phyloP scores from a whole-genome alignment of 2,797 vertebrate species.

The Sebastes wilsoni region DNA sequence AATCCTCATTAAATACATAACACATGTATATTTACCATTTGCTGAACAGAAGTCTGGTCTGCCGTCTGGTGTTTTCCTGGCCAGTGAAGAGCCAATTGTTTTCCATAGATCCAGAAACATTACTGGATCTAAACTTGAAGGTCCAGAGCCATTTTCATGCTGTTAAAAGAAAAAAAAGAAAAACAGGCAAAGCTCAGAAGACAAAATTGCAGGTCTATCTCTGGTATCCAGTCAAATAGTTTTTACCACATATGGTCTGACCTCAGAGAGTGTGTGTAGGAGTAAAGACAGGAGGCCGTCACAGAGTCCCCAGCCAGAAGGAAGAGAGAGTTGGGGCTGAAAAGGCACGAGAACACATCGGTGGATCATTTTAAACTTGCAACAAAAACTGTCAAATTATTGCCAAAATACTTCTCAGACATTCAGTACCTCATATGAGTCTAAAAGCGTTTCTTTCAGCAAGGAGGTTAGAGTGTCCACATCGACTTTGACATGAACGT shows the following conservation, averaged over 20 bases:
- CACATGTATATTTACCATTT: constrained; percentile 64
- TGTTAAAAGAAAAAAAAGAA: constrained; percentile 42
- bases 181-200: not conserved
- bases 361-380: not conserved
- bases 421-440: constrained; percentile 80
- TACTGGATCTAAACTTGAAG: constrained; percentile 68
- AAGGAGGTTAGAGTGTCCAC: constrained; percentile 72
- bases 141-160: constrained; percentile 64
- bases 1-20: too few species aligned
- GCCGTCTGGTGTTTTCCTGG: constrained; percentile 22
- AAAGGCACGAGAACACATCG: not conserved
- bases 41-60: constrained; percentile 62
- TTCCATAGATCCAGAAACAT: constrained; percentile 84
- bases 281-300: constrained; percentile 88
- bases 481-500: constrained; percentile 73
- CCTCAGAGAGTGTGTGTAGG: constrained; percentile 83
- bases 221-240: not conserved
- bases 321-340: constrained; percentile 80
- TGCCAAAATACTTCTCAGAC: not conserved
- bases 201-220: not conserved
- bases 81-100: constrained; percentile 59
- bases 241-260: constrained; percentile 35
- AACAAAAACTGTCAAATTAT: not conserved
- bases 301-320: constrained; percentile 85
- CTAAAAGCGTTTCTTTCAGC: constrained; percentile 69